Conservation (phyloP, 2,888 invertebrate genomes). For the Cheilosia soror region DNA sequence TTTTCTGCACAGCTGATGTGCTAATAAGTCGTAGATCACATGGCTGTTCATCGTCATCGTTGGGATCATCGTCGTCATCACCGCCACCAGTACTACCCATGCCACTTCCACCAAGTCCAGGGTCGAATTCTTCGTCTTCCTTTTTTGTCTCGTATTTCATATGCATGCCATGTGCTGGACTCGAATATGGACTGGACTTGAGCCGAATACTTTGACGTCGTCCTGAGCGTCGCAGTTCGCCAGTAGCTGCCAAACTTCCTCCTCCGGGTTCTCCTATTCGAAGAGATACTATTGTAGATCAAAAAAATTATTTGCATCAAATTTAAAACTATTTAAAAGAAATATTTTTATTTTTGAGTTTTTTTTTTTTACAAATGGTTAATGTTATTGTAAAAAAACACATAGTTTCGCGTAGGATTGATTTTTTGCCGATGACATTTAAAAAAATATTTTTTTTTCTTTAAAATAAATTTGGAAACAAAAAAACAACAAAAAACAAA, state of each 20-base stretch:
- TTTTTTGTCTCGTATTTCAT: constrained; percentile 80
- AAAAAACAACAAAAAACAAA: constrained; percentile 25
- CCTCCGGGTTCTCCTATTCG: constrained; percentile 70
- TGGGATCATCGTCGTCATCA: constrained; percentile 75
- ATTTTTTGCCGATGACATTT: constrained; percentile 41
- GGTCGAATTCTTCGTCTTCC: constrained; percentile 76
- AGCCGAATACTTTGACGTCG: constrained; percentile 78
- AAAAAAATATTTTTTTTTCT: constrained; percentile 7
- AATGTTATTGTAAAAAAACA: constrained; percentile 67
- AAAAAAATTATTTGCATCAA: constrained; percentile 56
- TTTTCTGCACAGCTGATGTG: constrained; percentile 77
- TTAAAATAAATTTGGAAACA: constrained; percentile 16
- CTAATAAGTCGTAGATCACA: constrained; percentile 81
- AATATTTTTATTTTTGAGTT: constrained; percentile 41
- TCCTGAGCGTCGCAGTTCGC: constrained; percentile 49
- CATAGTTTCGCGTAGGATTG: constrained; percentile 35
- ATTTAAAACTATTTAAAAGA: constrained; percentile 49
- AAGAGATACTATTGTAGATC: constrained; percentile 72
- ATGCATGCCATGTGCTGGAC: constrained; percentile 79
- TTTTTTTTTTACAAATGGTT: constrained; percentile 58
- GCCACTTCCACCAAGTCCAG: constrained; percentile 69
- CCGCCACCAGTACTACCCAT: constrained; percentile 72
- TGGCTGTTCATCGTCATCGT: constrained; percentile 80
- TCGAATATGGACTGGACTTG: constrained; percentile 81
- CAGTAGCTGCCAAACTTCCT: constrained; percentile 32